Evolutionary conservation across 2,888 invertebrate genomes (phyloP).

Genomic region (Orgyia antiqua): DNA sequence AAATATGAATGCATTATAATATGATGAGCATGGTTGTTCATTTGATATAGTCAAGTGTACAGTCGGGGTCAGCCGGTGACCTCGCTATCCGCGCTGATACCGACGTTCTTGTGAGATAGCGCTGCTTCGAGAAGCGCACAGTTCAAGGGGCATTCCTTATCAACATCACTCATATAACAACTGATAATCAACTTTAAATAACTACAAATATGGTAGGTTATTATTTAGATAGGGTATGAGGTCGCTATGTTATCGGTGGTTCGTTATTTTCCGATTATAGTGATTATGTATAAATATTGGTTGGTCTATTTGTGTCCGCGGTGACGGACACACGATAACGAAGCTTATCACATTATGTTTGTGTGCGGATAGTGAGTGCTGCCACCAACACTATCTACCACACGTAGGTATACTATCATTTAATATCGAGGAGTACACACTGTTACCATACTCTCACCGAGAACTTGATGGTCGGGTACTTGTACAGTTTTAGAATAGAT

Average conservation of each 20-base stretch:
- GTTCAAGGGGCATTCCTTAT: slow-evolving; percentile 47
- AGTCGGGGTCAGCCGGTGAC: slow-evolving; percentile 12
- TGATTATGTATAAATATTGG: slow-evolving; percentile 49
- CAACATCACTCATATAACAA: slow-evolving; percentile 11
- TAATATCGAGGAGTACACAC: too few relatives aligned
- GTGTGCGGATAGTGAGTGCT: too few relatives aligned
- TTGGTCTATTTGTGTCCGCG: slow-evolving; percentile 35
- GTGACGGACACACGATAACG: slow-evolving; percentile 30
- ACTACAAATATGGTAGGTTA: slow-evolving; percentile 1
- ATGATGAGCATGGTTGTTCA: too few relatives aligned
- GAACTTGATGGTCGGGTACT: too few relatives aligned
- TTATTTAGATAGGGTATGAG: slow-evolving; percentile 20
- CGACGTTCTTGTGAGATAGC: slow-evolving; percentile 41
- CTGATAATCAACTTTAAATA: slow-evolving; percentile 10
- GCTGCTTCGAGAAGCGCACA: slow-evolving; percentile 29
- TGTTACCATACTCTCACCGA: too few relatives aligned
- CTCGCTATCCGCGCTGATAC: slow-evolving; percentile 24
- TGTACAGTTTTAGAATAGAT: too few relatives aligned
- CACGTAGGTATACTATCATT: too few relatives aligned
- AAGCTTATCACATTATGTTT: slow-evolving; percentile 25
- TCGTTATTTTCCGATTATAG: slow-evolving; percentile 64
- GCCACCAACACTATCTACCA: too few relatives aligned
- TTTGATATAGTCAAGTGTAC: too few relatives aligned
- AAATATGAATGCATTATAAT: too few relatives aligned
- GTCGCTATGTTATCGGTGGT: slow-evolving; percentile 47